Evolutionary conservation across 1,140 invertebrate species (phyloP).

Genomic region (Drosophila varians): DNA sequence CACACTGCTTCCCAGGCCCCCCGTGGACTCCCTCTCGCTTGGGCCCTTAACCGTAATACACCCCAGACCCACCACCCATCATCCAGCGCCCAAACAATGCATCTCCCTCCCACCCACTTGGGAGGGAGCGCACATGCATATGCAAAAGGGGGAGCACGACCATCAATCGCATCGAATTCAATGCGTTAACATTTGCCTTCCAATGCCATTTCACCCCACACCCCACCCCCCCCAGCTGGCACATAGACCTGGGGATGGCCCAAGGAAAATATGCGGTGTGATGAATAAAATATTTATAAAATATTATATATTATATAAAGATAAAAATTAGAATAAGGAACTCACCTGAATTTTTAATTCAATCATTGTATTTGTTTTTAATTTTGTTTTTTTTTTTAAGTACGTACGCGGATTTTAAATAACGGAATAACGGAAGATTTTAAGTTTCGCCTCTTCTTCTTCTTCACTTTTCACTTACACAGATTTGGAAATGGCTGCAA

Average conservation of each 20-base stretch:
- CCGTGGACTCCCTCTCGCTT: background rate
- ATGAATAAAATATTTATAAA: background rate
- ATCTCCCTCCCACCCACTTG: too few relatives aligned
- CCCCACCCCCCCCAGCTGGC: background rate
- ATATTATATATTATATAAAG: background rate
- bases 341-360: background rate
- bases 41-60: too few relatives aligned
- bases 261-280: too few relatives aligned
- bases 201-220: constrained; percentile 13
- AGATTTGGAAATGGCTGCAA: too few relatives aligned
- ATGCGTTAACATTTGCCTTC: constrained; percentile 54
- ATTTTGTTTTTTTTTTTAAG: too few relatives aligned
- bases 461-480: too few relatives aligned
- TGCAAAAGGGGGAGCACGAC: constrained; percentile 32
- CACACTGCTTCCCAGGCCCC: background rate
- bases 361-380: too few relatives aligned
- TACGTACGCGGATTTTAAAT: too few relatives aligned
- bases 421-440: too few relatives aligned
- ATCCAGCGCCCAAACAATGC: too few relatives aligned
- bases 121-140: background rate
- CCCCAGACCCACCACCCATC: too few relatives aligned
- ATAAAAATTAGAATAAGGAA: background rate
- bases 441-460: too few relatives aligned
- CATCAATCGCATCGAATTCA: constrained; percentile 66
- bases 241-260: background rate